Evolutionary conservation across 1,140 invertebrate species (phyloP).

Genomic region (Colletes gigas): DNA sequence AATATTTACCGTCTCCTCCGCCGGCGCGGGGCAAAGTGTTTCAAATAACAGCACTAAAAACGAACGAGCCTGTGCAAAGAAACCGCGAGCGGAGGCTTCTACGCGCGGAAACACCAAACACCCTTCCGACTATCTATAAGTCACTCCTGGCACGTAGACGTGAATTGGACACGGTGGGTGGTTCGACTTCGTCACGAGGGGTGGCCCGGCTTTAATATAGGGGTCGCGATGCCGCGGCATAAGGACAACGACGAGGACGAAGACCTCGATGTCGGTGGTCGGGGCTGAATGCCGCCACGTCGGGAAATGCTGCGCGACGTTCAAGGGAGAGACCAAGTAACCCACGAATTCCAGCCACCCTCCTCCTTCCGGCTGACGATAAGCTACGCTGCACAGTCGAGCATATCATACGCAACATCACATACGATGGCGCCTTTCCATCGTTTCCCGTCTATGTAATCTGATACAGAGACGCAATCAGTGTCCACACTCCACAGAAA

Average conservation of each 20-base stretch:
- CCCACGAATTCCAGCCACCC: constrained; percentile 40
- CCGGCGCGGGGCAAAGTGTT: background rate
- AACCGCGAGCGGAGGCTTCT: background rate
- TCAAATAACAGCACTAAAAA: constrained; percentile 11
- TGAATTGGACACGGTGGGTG: background rate
- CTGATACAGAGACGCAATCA: background rate
- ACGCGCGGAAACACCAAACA: background rate
- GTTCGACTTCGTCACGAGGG: background rate
- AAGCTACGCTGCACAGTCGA: constrained; percentile 18
- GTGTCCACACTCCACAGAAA: background rate
- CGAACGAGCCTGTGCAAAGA: constrained; percentile 9
- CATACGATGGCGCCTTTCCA: constrained; percentile 27
- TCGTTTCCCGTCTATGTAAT: background rate
- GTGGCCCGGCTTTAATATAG: constrained; percentile 60
- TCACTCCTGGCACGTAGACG: constrained; percentile 5
- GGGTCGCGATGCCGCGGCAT: constrained; percentile 38
- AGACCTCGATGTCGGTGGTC: constrained; percentile 12
- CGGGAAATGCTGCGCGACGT: constrained; percentile 56
- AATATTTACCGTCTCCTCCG: constrained; percentile 3
- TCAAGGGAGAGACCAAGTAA: constrained; percentile 19
- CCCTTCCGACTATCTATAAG: background rate
- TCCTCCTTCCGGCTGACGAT: constrained; percentile 20
- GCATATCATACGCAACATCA: constrained; percentile 43
- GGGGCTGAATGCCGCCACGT: constrained; percentile 60
- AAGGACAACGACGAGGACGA: constrained; percentile 8